These are phyloP conservation scores for Corythoichthys intestinalis DNA, from an alignment of 2,113 vertebrate genomes.

Conservation along the genomic window DNA sequence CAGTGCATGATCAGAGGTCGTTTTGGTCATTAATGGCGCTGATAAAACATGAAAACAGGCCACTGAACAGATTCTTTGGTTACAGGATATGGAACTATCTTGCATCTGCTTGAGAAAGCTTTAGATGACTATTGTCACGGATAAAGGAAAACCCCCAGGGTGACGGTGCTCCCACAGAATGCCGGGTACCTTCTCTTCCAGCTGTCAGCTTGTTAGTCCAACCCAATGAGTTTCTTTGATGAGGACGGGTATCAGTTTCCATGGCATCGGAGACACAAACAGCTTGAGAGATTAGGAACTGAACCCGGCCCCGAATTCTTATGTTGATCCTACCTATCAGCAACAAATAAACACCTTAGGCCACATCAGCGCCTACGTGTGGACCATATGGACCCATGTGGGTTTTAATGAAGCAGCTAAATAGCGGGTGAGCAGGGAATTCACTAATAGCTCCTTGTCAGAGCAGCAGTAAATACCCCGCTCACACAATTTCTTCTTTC, in stretches of 20 bases:
- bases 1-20: conserved; percentile 9
- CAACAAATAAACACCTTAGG: conserved; percentile 74
- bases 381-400: conserved; percentile 53
- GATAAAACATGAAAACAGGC: conserved; percentile 16
- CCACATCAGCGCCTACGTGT: conserved; percentile 31
- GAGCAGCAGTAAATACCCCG: conserved; percentile 51
- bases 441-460: conserved; percentile 60
- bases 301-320: conserved; percentile 61
- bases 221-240: conserved; percentile 71
- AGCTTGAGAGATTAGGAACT: conserved; percentile 64
- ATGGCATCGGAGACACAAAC: conserved; percentile 73
- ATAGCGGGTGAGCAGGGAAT: conserved; percentile 54
- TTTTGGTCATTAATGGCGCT: conserved; percentile 8
- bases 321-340: conserved; percentile 67
- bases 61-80: conserved; percentile 28
- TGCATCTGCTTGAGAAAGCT: conserved; percentile 69
- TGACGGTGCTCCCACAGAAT: conserved; percentile 50
- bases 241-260: conserved; percentile 72
- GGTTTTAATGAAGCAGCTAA: conserved; percentile 66
- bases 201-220: conserved; percentile 70
- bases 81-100: conserved; percentile 51
- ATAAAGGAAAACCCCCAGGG: conserved; percentile 64
- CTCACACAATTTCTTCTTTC: conserved; percentile 40
- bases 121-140: conserved; percentile 66
- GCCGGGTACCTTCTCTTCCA: conserved; percentile 59